Evolutionary conservation across 2,888 invertebrate species (phyloP), one percentile per base, ranked within the genome.

Genomic region (Hirtodrosophila confusa): DNA sequence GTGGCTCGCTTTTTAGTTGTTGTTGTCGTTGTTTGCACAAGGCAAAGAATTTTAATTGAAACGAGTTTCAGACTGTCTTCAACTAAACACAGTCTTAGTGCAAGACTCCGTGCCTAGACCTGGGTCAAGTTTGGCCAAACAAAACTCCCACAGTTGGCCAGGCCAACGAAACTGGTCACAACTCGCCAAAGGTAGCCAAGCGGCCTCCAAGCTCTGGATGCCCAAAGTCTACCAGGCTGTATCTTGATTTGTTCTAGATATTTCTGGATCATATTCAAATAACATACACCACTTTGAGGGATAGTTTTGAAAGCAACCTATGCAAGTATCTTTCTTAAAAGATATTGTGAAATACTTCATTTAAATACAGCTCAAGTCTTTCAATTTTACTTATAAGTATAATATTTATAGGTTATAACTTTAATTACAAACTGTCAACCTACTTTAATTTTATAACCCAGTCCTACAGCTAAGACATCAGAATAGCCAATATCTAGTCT

Each of bases 31-130:
- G 72, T 71, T 70, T 62, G 65, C 64, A 65, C 60, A 55, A 64
- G 50, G 57, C 54, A 56, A 86, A 78, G 87, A 89, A 89, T 88
- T 88, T 88, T 86, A 88, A 88, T 88, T 88, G 89, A 86, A 88
- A 84, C 89, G 75, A 82, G 79, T 89, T 88, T 82, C 60, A 31
- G 54, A 4, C 56, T 50, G 56, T 49, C 50, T 43, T 58, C 58
- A 49, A 55, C 54, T 47, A 31, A 54, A 69, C 58, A 60, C 23
- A 39, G 47, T 36, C 41, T 29, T 36, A 51, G 41, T 39, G 44
- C 45, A 31, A 24, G 50, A 12, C 51, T 41, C 29, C n/a, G 45
- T 29, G 75, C 64, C 61, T 79, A 86, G 79, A 70, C 78, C 79
- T 78, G 79, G 75, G 83, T 86, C 86, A 86, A 75, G 79, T 65